Base-by-base conservation (phyloP, 2,888 invertebrate species). In the Colostygia pectinataria region DNA sequence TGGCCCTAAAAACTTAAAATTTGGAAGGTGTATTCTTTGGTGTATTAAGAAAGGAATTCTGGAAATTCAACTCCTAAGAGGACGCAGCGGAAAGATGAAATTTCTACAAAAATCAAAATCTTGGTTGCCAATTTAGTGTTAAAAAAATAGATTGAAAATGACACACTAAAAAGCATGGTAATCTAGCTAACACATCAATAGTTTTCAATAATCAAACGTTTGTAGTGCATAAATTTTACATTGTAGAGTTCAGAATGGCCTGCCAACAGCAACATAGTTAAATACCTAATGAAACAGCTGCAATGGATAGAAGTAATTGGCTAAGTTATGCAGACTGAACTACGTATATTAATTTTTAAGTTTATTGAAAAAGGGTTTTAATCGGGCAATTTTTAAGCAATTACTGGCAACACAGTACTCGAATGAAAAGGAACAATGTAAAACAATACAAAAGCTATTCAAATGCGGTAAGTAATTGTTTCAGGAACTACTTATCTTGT, bases 311-410 rank as follows among this genome's bases (percentile, higher is more conserved):
- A 29, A 53, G 36, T 51, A 47, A 58, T 48, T 49, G 42, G 18
- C 47, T 34, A 34, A 48, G 52, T 48, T 41, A 46, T 44, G 47
- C 33, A 32, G 34, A 42, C 43, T 32, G 31, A 36, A 29, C 33
- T 39, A 47, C 52, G 43, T 52, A 52, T 48, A 50, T 45, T 53
- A 51, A 55, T 38, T 46, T 53, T 36, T 43, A 33, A 42, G 13
- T 45, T 41, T 27, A 41, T 45, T 20, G 20, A 20, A 20, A 20
- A 20, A 5, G 4, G 4, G 20, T 6, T 20, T 20, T 6, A 20
- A 20, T 4, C n/a, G n/a, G 15, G 20, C 6, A 20, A 20, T 2
- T 20, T 6, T 5, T 5, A 4, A 5, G 20, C 6, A 4, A 6
- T 20, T 20, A 18, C 2, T 18, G 18, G 4, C 4, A 18, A 18